Evolutionary conservation across 92 coral and sea anemone species (phyloP).

Genomic region (Nematostella vectensis): DNA sequence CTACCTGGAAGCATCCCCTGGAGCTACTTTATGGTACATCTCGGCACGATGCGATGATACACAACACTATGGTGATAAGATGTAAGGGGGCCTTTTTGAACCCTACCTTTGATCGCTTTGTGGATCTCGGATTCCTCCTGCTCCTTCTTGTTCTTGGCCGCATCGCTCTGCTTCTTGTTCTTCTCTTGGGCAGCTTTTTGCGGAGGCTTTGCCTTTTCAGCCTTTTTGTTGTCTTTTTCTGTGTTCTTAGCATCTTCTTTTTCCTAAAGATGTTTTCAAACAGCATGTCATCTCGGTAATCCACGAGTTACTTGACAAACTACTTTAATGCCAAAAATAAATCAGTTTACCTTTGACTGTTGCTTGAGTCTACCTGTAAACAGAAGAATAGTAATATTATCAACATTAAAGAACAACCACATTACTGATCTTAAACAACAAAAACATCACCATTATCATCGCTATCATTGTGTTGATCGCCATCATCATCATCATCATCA

Average conservation of each 20-base stretch:
- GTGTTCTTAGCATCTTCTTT: constrained; percentile 15
- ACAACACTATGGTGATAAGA: too few species aligned
- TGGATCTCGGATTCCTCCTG: constrained; percentile 25
- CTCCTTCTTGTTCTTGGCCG: constrained; percentile 19
- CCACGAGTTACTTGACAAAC: not conserved
- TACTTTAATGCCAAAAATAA: not conserved
- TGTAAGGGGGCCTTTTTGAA: too few species aligned
- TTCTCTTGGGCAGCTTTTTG: constrained; percentile 10
- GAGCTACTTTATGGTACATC: too few species aligned
- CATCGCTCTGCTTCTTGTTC: constrained; percentile 14
- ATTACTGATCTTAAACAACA: too few species aligned
- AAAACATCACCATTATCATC: too few species aligned
- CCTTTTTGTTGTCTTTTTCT: constrained; percentile 3
- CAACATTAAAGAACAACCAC: too few species aligned
- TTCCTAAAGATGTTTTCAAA: not conserved
- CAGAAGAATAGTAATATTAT: too few species aligned
- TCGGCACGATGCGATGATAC: too few species aligned
- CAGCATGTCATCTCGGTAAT: not conserved
- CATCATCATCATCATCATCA: too few species aligned
- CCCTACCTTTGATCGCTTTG: constrained; percentile 55
- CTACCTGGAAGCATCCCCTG: too few species aligned
- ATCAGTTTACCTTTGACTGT: constrained; percentile 6
- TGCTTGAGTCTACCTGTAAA: too few species aligned
- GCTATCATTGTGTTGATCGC: too few species aligned
- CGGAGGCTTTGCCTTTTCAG: constrained; percentile 20